Percentiles rank a stretch among this genome's conserved stretches.
Conservation (phyloP, 1,140 invertebrate species). For the Batillaria attramentaria region DNA sequence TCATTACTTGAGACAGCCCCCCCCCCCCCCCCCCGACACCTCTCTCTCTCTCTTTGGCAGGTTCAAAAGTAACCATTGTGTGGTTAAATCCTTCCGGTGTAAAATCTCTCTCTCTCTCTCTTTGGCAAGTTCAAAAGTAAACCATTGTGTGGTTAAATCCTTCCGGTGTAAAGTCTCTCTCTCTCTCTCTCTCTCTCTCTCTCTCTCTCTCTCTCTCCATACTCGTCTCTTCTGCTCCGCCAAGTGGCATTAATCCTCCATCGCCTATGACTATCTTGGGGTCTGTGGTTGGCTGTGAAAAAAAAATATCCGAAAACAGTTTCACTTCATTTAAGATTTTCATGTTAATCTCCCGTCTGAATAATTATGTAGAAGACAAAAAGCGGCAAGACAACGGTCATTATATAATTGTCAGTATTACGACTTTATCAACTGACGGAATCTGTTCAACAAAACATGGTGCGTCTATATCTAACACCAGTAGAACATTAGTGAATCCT, state of each 20-base stretch:
- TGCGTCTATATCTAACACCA: too few relatives aligned
- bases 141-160: neutral
- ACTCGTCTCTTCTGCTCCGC: constrained; percentile 79
- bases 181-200: neutral
- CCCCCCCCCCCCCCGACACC: too few relatives aligned
- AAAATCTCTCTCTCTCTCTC: too few relatives aligned
- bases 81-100: neutral
- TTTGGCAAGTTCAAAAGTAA: too few relatives aligned
- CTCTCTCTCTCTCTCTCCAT: neutral
- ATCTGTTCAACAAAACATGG: too few relatives aligned
- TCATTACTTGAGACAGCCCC: too few relatives aligned
- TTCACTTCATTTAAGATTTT: neutral
- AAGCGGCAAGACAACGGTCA: too few relatives aligned
- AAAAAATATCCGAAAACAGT: neutral
- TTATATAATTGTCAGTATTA: too few relatives aligned
- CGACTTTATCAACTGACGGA: too few relatives aligned
- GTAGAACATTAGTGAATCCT: too few relatives aligned
- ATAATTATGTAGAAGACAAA: neutral
- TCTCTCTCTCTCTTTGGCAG: too few relatives aligned
- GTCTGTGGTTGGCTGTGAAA: constrained; percentile 35
- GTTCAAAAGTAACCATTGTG: neutral
- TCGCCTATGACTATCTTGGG: constrained; percentile 16
- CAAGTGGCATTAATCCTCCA: constrained; percentile 85
- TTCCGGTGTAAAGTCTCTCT: neutral
- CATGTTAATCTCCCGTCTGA: too few relatives aligned